A percentile compares a stretch with the other conserved stretches of the same genome.
Conservation (phyloP, 2,113 vertebrate genomes). For the Cettia cetti region DNA sequence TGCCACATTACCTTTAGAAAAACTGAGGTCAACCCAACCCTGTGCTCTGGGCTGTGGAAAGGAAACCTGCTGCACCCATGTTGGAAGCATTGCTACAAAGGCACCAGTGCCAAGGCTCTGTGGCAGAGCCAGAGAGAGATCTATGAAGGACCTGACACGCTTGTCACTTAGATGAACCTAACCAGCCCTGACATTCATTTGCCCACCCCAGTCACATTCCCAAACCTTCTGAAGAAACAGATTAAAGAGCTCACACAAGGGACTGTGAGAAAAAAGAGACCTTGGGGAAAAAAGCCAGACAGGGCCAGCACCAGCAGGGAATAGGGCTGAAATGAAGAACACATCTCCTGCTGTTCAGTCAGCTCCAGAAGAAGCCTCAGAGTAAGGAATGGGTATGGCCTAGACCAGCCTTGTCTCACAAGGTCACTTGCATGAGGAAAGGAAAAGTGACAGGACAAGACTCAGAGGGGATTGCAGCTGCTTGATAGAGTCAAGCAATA, state of each 20-base stretch:
- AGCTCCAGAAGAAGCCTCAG: neutral
- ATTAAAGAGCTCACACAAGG: neutral
- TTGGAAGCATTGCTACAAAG: neutral
- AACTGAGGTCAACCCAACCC: neutral
- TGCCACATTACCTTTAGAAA: neutral
- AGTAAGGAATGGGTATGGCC: neutral
- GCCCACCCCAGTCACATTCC: neutral
- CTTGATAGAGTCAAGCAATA: neutral
- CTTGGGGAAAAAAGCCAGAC: neutral
- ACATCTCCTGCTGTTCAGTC: neutral
- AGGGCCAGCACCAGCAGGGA: neutral
- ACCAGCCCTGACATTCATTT: neutral
- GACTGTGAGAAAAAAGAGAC: neutral
- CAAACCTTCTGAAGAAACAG: neutral
- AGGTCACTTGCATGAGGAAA: neutral
- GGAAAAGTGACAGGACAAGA: neutral
- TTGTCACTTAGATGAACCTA: neutral
- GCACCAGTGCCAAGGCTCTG: neutral
- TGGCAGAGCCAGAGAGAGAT: neutral
- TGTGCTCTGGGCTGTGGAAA: neutral
- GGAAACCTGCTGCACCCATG: neutral
- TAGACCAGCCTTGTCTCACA: neutral
- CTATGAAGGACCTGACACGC: neutral
- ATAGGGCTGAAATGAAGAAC: neutral
- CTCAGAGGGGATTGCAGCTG: neutral